phyloP scores from a whole-genome alignment of 2,888 invertebrate species.

The Eudasyphora cyanicolor region DNA sequence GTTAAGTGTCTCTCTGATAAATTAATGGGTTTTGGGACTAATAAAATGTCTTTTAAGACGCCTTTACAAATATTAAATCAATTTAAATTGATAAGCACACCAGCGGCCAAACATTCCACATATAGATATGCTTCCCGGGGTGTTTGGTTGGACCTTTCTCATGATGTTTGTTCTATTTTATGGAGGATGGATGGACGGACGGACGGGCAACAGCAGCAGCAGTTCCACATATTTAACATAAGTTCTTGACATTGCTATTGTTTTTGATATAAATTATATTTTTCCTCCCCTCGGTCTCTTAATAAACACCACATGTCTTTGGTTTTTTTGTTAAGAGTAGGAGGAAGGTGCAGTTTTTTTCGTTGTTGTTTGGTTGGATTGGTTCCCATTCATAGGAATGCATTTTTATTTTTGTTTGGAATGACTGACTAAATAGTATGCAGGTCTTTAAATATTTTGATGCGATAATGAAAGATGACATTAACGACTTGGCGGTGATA shows the following conservation, averaged over 20 bases:
- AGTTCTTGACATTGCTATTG: not conserved
- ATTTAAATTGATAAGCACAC: constrained; percentile 44
- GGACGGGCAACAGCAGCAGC: no score
- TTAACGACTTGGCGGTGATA: constrained; percentile 73
- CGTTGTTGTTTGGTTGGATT: no score
- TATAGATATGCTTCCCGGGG: not conserved
- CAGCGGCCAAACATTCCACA: not conserved
- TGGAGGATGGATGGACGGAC: not conserved
- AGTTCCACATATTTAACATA: constrained; percentile 6
- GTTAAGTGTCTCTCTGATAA: constrained; percentile 49
- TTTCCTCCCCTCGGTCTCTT: not conserved
- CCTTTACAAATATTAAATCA: constrained; percentile 61
- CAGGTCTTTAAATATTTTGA: constrained; percentile 51
- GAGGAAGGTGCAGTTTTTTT: not conserved
- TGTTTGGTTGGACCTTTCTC: not conserved
- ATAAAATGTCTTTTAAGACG: constrained; percentile 62
- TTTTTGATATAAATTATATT: constrained; percentile 39
- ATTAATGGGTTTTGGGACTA: constrained; percentile 50
- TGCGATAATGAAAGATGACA: constrained; percentile 76
- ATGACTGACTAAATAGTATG: constrained; percentile 38
- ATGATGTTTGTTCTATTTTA: constrained; percentile 14
- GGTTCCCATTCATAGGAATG: not conserved
- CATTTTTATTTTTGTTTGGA: constrained; percentile 49
- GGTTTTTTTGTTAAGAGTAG: not conserved
- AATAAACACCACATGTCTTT: not conserved